Conservation (phyloP, 2,113 vertebrate species). For the Hucho hucho region DNA sequence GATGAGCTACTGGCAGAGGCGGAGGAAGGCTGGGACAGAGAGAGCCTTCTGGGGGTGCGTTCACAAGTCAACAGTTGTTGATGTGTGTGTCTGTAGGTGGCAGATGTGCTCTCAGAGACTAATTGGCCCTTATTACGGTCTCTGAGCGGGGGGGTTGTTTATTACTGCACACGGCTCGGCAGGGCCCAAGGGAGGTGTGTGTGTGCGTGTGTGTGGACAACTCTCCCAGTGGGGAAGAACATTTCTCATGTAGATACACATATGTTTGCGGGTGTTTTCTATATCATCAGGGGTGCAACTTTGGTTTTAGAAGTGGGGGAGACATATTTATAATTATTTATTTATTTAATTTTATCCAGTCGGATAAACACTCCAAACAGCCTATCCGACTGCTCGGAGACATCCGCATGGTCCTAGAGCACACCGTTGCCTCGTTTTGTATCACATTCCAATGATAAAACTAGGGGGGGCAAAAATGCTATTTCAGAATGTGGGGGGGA, state of each 20-base stretch:
- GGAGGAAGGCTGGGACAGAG: neutral
- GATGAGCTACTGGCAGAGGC: neutral
- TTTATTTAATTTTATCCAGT: too few relatives aligned
- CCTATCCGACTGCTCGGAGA: too few relatives aligned
- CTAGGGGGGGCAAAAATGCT: too few relatives aligned
- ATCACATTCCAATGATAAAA: too few relatives aligned
- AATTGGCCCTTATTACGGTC: neutral
- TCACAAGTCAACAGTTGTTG: too few relatives aligned
- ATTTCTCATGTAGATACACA: neutral
- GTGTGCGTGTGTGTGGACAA: neutral
- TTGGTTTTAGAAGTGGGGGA: too few relatives aligned
- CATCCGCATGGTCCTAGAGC: too few relatives aligned
- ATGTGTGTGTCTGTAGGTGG: neutral
- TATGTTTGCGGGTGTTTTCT: neutral
- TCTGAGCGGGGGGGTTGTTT: neutral
- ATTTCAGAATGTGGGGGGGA: too few relatives aligned
- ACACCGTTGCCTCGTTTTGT: too few relatives aligned
- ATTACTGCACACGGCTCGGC: neutral
- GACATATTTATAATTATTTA: too few relatives aligned
- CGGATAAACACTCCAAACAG: too few relatives aligned
- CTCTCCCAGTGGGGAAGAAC: too few relatives aligned
- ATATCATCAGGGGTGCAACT: neutral
- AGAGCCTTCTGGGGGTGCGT: neutral
- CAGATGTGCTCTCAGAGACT: neutral
- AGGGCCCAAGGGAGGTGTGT: neutral